Percentiles rank a stretch among this genome's conserved stretches.
Evolutionary conservation across 2,797 vertebrate genomes (phyloP).

Genomic region (Anguilla anguilla): DNA sequence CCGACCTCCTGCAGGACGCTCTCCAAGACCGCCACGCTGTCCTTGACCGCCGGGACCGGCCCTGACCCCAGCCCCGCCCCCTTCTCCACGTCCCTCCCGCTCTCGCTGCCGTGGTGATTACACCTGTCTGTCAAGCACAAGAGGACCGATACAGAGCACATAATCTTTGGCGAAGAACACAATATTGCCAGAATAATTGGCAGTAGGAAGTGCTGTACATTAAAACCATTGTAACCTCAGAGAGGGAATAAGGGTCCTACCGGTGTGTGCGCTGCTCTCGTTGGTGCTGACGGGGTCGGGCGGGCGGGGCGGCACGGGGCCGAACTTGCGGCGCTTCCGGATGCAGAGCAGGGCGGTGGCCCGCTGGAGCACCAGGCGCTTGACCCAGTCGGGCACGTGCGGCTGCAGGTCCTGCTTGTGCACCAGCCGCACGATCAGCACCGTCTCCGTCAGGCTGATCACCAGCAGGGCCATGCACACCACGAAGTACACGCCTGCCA

Average conservation of each 20-base stretch:
- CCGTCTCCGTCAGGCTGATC: slow-evolving; percentile 92
- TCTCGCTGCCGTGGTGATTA: slow-evolving; percentile 68
- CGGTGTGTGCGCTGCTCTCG: slow-evolving; percentile 78
- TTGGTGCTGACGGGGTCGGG: slow-evolving; percentile 67
- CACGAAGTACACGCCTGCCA: slow-evolving; percentile 90
- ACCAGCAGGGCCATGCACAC: slow-evolving; percentile 99
- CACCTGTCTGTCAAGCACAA: slow-evolving; percentile 68
- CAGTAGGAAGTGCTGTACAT: neutral
- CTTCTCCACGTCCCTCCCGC: neutral
- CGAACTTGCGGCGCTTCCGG: slow-evolving; percentile 70
- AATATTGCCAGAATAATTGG: neutral
- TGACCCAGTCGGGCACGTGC: slow-evolving; percentile 87
- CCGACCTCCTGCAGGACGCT: slow-evolving; percentile 83
- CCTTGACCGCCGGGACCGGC: slow-evolving; percentile 48
- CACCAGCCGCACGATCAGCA: slow-evolving; percentile 90
- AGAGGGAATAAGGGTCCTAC: slow-evolving; percentile 63
- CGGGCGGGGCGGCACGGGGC: slow-evolving; percentile 52
- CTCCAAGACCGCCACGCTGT: slow-evolving; percentile 63
- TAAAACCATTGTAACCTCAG: neutral
- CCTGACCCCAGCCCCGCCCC: slow-evolving; percentile 44
- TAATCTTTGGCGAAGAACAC: neutral
- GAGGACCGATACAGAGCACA: neutral
- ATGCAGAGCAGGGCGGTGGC: slow-evolving; percentile 83
- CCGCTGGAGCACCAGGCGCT: slow-evolving; percentile 80
- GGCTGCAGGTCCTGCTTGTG: slow-evolving; percentile 94